phyloP scores from a whole-genome alignment of 37 sponge, comb jelly and placozoan genomes.

The Spongia lamella region DNA sequence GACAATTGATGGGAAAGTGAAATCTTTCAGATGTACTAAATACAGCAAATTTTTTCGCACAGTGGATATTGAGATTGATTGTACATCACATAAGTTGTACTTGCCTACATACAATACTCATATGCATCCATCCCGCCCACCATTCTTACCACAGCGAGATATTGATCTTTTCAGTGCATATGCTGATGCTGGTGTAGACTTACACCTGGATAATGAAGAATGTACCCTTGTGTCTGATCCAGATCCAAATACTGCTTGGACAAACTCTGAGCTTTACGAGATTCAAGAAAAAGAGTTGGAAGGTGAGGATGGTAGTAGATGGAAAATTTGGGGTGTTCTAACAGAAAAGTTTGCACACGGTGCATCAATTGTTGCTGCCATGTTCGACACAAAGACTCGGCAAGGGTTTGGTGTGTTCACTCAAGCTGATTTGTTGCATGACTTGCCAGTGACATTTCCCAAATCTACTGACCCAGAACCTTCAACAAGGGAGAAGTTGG shows the following conservation, averaged over 20 bases:
- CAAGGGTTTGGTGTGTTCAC: conserved; percentile 12
- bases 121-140: too few species aligned
- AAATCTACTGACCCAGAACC: neutral
- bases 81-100: neutral
- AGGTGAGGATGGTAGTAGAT: neutral
- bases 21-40: neutral
- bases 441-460: conserved; percentile 9
- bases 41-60: conserved; percentile 10
- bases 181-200: conserved; percentile 21
- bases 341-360: neutral
- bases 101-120: conserved; percentile 6
- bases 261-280: neutral
- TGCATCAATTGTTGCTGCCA: neutral
- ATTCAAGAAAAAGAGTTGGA: neutral
- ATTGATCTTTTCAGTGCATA: conserved; percentile 3
- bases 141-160: neutral
- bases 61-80: conserved; percentile 10
- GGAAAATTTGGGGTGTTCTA: conserved; percentile 14
- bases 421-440: neutral
- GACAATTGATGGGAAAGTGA: neutral
- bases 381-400: conserved; percentile 13
- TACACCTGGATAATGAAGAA: neutral
- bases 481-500: neutral
- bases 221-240: conserved; percentile 9
- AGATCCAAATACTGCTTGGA: neutral